These are phyloP conservation scores for Ditylenchus weischeri DNA, from an alignment of 2,888 invertebrate species.

Conservation along the genomic window DNA sequence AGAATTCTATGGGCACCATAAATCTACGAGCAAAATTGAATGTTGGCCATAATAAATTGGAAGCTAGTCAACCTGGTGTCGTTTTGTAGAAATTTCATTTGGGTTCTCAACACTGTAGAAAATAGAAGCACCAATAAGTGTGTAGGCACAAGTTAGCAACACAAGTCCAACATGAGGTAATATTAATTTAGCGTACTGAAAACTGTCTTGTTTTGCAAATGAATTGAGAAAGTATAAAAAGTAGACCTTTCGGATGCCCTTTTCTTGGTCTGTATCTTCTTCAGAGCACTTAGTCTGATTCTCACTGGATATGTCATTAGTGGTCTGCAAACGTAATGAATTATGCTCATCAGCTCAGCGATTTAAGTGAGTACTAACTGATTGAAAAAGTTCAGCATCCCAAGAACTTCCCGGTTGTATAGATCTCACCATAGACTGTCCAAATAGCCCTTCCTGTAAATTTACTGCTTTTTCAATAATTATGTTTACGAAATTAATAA, in stretches of 20 bases:
- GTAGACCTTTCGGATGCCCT: slow-evolving; percentile 45
- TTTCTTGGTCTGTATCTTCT: slow-evolving; percentile 42
- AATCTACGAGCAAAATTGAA: too few species aligned
- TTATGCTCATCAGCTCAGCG: neutral
- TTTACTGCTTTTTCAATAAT: too few species aligned
- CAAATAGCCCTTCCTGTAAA: slow-evolving; percentile 35
- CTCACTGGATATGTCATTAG: slow-evolving; percentile 20
- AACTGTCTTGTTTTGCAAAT: slow-evolving; percentile 3
- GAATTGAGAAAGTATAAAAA: neutral
- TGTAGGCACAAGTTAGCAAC: slow-evolving; percentile 56
- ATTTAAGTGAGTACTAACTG: neutral
- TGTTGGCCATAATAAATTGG: slow-evolving; percentile 1
- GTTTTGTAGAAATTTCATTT: slow-evolving; percentile 45
- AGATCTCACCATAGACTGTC: slow-evolving; percentile 21
- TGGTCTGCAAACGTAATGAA: neutral
- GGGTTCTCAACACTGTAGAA: slow-evolving; percentile 58
- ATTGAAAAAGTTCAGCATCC: slow-evolving; percentile 27
- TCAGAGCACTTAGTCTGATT: slow-evolving; percentile 42
- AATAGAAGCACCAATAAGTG: slow-evolving; percentile 54
- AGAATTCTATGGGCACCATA: too few species aligned
- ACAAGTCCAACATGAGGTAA: slow-evolving; percentile 59
- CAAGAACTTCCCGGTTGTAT: slow-evolving; percentile 21
- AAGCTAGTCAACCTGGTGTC: slow-evolving; percentile 29
- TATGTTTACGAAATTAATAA: too few species aligned
- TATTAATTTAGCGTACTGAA: slow-evolving; percentile 58